Base-by-base conservation (phyloP, 2,113 vertebrate genomes). In the Dasypus novemcinctus region DNA sequence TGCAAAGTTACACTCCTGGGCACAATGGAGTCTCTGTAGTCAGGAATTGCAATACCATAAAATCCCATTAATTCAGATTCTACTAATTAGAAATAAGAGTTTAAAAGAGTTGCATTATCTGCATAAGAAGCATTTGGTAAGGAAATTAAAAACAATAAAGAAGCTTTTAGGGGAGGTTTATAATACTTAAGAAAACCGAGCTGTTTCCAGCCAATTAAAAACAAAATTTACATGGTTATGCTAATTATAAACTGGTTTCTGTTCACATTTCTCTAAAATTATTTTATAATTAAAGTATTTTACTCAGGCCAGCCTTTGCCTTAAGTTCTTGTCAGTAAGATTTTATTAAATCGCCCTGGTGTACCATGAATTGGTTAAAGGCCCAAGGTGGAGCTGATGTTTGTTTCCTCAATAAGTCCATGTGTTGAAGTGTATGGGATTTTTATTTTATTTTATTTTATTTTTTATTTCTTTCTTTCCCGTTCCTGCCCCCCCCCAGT, bases 341-440 rank as follows among this genome's bases (percentile, higher is more conserved):
- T 86, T 93, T 89, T 83, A 64, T 91, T 89, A 64, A 87, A 38
- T 93, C 59, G 87, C 25, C 18, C 29, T 84, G 23, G 8, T 80
- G 27, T 71, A 64, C 64, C 69, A 0, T 87, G 36, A 85, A 52
- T 90, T 94, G 79, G 54, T 89, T 96, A 72, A 97, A 92, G 38
- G 76, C 33, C 36, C 91, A 71, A 90, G 41, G 66, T 96, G 13
- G 72, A 88, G 54, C 27, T 94, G 31, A 43, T 95, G 33, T 92
- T 96, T 91, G 84, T 94, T 96, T 90, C 85, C 59, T 90, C 95
- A 94, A 94, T 85, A 84, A 89, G 33, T 64, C 49, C 91, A 13
- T 91, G 72, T 82, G 27, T 92, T 97, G 57, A 95, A 81, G 87
- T 20, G 88, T 93, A 21, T 52, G 29, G 90, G 79, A 69, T 57